phyloP scores from a whole-genome alignment of 2,113 vertebrate genomes.

The Lycaon pictus region DNA sequence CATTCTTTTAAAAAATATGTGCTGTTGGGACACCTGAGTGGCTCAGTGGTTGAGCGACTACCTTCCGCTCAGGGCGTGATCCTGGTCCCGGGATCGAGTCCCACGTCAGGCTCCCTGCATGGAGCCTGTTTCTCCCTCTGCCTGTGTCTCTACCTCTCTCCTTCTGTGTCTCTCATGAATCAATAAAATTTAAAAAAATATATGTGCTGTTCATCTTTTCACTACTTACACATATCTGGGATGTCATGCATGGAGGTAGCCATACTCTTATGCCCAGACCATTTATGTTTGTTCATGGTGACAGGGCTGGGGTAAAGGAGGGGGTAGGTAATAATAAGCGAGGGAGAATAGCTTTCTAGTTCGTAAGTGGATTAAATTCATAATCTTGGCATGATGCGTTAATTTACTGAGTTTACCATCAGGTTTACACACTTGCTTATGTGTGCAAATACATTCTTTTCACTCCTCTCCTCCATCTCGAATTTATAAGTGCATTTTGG shows the following conservation, averaged over 20 bases:
- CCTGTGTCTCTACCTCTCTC: too few species aligned
- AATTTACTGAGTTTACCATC: background rate
- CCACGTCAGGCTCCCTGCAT: too few species aligned
- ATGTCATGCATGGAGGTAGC: background rate
- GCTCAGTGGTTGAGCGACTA: too few species aligned
- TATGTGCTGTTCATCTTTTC: background rate
- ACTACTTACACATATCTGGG: background rate
- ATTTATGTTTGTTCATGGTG: background rate
- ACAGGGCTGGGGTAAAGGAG: background rate
- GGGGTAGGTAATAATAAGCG: background rate
- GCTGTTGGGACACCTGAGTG: too few species aligned
- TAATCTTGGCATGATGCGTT: background rate
- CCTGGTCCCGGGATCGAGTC: too few species aligned
- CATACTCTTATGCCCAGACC: background rate
- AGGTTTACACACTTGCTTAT: background rate
- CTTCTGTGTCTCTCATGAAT: too few species aligned
- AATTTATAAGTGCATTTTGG: background rate
- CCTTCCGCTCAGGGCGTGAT: too few species aligned
- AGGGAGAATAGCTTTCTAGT: background rate
- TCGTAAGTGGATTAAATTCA: background rate
- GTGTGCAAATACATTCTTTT: background rate
- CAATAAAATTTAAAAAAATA: background rate
- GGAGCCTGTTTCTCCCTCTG: too few species aligned
- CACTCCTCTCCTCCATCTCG: background rate
- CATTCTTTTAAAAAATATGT: slow-evolving; percentile 7